Base-by-base conservation (phyloP, 2,113 vertebrate genomes). In the Erpornis zantholeuca region DNA sequence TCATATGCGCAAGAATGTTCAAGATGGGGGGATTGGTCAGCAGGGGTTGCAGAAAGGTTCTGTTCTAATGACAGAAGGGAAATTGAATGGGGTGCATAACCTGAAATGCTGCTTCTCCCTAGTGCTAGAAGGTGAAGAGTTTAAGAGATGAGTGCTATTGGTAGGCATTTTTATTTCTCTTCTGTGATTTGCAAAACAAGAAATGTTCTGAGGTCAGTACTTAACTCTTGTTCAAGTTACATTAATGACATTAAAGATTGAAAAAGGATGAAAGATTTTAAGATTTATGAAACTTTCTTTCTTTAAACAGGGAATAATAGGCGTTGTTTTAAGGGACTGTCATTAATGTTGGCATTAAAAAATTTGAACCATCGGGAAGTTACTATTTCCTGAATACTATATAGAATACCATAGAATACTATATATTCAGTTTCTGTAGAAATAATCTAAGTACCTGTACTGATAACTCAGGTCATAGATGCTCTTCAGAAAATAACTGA, bases 11-110 rank as follows among this genome's bases (percentile, higher is more conserved):
- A 69, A 64, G 33, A 42, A 76, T 70, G 7, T 6, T 20, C 10
- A 7, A 18, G 42, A 33, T 28, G 4, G 0, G 0, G 2, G 2
- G 59, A 53, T 33, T 33, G 1, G 7, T 59, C 61, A 77, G 47
- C 5, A 75, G 17, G 12, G 56, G 10, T 19, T 78, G 33, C 12
- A 64, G 60, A 60, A 78, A 66, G 3, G 8, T 64, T 71, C 42
- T 61, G 4, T 61, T 90, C 21, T 60, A 66, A 49, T 25, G 44
- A 36, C 22, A 68, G 18, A 57, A 22, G 8, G 3, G 7, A 90
- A 80, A 80, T 27, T 9, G 5, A 47, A 1, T 11, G 21, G 13
- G 35, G 29, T 77, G 47, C 15, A 27, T 24, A 69, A 64, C 22
- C 24, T 60, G 65, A 86, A 81, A 52, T 64, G 13, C 3, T 69